Evolutionary conservation across 2,797 vertebrate genomes (phyloP), one percentile per base, ranked within the genome.

Genomic region (Mus minutoides): DNA sequence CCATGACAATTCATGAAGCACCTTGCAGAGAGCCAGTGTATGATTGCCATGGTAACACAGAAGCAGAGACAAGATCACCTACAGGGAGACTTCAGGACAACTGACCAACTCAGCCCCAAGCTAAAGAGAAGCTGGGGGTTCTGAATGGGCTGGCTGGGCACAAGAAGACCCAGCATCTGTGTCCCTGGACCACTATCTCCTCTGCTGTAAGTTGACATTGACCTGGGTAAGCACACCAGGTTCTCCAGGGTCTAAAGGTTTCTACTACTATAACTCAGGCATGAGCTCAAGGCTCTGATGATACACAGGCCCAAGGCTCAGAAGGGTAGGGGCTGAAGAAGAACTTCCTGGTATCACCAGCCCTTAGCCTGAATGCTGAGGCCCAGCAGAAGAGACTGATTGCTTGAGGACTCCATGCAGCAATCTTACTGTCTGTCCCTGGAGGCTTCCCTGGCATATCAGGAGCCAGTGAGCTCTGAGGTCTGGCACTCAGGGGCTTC

Each of bases 121-220:
- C 60, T 62, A 75, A 31, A 58, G 37, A 31, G 37, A n/a, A 26
- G 76, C 4, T 12, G 0, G 0, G 10, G 52, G 37, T 24, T 14
- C 3, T 3, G 10, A 43, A 7, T 9, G 77, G 31, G 54, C 11
- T 9, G 6, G 0, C 40, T 49, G 22, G 54, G 34, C 14, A 34
- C 84, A 34, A 43, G 24, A 37, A 71, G 84, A n/a, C 29, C 12
- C 0, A 17, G 43, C 10, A 0, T 34, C 56, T 5, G 12, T 46
- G 16, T 58, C 73, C 94, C 49, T 43, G 26, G 31, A 31, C 24
- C 60, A 19, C 86, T 24, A 5, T 83, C 46, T 49, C 91, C 37
- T 54, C 13, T 0, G 24, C 46, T 67, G 21, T 29, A 76, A 91
- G 26, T 1, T 22, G 64, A 26, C 17, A 67, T 49, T 19, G 40